Conservation (phyloP, 2,113 vertebrate genomes). For the Ginglymostoma cirratum region DNA sequence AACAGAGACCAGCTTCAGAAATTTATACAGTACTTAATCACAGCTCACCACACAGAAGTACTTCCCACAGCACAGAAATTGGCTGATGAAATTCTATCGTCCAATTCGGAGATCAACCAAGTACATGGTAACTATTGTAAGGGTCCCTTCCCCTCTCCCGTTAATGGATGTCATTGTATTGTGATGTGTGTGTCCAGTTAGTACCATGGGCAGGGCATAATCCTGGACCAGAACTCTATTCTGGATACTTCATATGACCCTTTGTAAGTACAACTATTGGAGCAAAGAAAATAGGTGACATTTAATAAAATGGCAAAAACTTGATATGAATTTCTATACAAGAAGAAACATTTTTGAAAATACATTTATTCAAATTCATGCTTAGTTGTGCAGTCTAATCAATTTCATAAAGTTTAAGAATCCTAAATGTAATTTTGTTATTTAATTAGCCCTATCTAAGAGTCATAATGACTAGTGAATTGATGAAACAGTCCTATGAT, state of each 20-base stretch:
- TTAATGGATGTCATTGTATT: constrained; percentile 21
- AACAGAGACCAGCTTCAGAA: constrained; percentile 98
- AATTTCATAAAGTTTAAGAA: not conserved
- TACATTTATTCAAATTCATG: not conserved
- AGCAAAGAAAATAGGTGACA: not conserved
- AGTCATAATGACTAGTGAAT: not conserved
- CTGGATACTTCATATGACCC: not conserved
- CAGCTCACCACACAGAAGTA: constrained; percentile 96
- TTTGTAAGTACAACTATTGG: not conserved
- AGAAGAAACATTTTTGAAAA: not conserved
- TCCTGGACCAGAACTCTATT: not conserved
- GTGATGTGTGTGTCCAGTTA: constrained; percentile 8
- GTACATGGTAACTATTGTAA: constrained; percentile 76
- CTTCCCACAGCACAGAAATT: constrained; percentile 95
- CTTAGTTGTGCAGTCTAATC: not conserved
- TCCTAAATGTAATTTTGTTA: not conserved
- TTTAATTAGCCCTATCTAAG: not conserved
- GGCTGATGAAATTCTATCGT: constrained; percentile 97
- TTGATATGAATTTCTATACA: not conserved
- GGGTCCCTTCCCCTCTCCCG: constrained; percentile 26
- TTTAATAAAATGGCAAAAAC: not conserved
- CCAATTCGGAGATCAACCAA: constrained; percentile 98
- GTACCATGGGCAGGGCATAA: constrained; percentile 4
- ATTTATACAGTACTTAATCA: constrained; percentile 97
- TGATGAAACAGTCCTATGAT: no score